These are phyloP conservation scores for Nebria ingens DNA, from an alignment of 1,140 invertebrate genomes.

Conservation along the genomic window DNA sequence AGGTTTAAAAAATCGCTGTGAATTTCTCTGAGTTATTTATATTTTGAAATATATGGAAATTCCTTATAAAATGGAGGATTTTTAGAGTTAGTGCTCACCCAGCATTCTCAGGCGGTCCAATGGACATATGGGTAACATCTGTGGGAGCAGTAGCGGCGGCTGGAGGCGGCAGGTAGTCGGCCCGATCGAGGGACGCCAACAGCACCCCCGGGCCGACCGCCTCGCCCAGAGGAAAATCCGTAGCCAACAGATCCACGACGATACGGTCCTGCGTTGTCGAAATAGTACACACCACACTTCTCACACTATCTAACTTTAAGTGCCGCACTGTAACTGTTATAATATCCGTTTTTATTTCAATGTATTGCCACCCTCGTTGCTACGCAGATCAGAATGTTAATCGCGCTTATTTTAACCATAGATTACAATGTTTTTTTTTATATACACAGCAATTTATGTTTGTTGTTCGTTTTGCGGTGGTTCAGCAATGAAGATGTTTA, in stretches of 20 bases:
- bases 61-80: neutral
- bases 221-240: constrained; percentile 20
- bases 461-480: too few relatives aligned
- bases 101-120: constrained; percentile 23
- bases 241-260: constrained; percentile 21
- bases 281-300: too few relatives aligned
- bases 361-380: too few relatives aligned
- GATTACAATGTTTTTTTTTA: too few relatives aligned
- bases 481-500: too few relatives aligned
- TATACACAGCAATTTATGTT: too few relatives aligned
- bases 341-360: too few relatives aligned
- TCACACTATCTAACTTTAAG: too few relatives aligned
- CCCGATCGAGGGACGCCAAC: constrained; percentile 21
- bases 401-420: too few relatives aligned
- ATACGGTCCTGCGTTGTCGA: neutral
- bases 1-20: neutral
- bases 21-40: neutral
- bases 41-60: neutral
- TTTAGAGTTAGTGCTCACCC: constrained; percentile 18
- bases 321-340: too few relatives aligned
- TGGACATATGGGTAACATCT: constrained; percentile 21
- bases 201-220: constrained; percentile 20
- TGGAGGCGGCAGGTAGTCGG: constrained; percentile 22
- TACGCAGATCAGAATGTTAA: too few relatives aligned
- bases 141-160: constrained; percentile 20